Base-by-base conservation (phyloP, 2,113 vertebrate genomes). In the Upupa epops region DNA sequence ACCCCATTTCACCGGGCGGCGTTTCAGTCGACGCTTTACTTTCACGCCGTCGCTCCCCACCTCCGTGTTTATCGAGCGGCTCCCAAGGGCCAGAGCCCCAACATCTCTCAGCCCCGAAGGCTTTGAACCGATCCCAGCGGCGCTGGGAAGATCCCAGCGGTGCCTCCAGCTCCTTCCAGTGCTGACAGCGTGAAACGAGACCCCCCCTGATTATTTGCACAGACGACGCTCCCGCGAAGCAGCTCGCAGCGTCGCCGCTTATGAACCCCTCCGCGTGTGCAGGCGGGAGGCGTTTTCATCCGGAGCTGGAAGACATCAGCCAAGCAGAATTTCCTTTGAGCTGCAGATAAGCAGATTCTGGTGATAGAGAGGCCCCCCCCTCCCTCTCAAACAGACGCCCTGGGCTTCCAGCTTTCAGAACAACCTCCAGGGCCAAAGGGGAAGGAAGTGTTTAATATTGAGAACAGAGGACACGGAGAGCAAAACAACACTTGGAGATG, bases 291-390 rank as follows among this genome's bases (percentile, higher is more conserved):
- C 13, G 11, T n/a, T 85, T 68, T 66, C 86, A 36, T 29, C 77
- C 48, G 46, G 90, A 81, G 90, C 94, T 81, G 94, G 94, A 25
- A 29, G 40, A 1, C 68, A 4, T 31, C 94, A 83, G 82, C 88
- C 84, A 24, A 74, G 88, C 88, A 64, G 86, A 90, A 56, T 85
- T 95, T 93, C 93, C 95, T 92, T 9, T 42, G 71, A 75, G 93
- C 83, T 37, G 58, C 71, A 85, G 88, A 94, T 82, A 82, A 95
- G 88, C 82, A 94, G 89, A 88, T 93, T 4, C 86, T 89, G 83
- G 37, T 4, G 93, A 82, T 60, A 78, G 91, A n/a, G 86, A 34
- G 86, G 79, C 83, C n/a, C n/a, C n/a, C n/a, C n/a, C n/a, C n/a
- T n/a, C 70, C 82, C 16, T 56, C 77, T 93, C 37, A 1, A 68